phyloP scores from a whole-genome alignment of 2,888 invertebrate genomes.

The Hipparchia sbordonii region DNA sequence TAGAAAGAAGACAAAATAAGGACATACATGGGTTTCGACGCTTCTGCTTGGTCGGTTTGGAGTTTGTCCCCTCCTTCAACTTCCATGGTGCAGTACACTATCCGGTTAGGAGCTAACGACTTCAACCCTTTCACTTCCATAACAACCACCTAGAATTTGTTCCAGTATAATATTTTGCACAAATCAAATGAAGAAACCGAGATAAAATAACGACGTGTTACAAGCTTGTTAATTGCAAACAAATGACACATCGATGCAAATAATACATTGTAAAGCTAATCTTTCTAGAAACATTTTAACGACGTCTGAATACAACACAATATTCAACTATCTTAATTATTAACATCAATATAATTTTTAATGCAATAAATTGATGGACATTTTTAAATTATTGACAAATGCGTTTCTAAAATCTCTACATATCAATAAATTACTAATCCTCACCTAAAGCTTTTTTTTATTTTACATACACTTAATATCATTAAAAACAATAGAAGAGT shows the following conservation, averaged over 20 bases:
- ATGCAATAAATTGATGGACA: neutral
- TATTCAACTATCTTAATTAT: too few relatives aligned
- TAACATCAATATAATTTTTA: too few relatives aligned
- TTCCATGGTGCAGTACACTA: conserved; percentile 99
- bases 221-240: neutral
- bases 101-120: conserved; percentile 97
- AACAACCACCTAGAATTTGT: conserved; percentile 92
- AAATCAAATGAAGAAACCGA: neutral
- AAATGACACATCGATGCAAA: too few relatives aligned
- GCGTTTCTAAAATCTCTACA: too few relatives aligned
- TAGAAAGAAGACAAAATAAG: neutral
- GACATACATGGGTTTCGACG: conserved; percentile 96
- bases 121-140: conserved; percentile 99
- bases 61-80: conserved; percentile 99
- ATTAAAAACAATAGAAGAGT: too few relatives aligned
- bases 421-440: too few relatives aligned
- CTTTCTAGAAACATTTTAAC: too few relatives aligned
- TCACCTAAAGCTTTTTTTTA: too few relatives aligned
- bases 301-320: too few relatives aligned
- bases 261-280: too few relatives aligned
- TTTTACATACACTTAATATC: too few relatives aligned
- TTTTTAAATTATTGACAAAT: neutral
- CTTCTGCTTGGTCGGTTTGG: conserved; percentile 99
- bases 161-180: neutral
- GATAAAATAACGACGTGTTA: neutral